Evolutionary conservation across 35 echinoderm and acorn worm genomes (phyloP), one percentile per base, ranked within the genome.

Genomic region (Lytechinus variegatus): DNA sequence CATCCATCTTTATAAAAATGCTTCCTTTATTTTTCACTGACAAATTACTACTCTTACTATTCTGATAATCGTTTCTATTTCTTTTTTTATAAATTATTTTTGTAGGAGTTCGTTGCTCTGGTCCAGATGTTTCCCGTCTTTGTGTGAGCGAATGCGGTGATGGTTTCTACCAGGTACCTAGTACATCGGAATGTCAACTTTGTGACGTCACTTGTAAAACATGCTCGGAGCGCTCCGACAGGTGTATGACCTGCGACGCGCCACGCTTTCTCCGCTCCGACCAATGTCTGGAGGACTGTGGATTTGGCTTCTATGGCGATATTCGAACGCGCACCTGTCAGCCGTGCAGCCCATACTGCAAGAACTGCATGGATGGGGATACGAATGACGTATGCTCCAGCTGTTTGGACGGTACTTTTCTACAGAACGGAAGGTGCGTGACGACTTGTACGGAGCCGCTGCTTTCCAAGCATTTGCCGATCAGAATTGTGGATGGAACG

Each of bases 61-160:
- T 14, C 33, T 44, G 33, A 44, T 44, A 44, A 44, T 44, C 33
- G 1, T n/a, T n/a, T n/a, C n/a, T n/a, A 52, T 52, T 71, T 29
- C 21, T 4, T 61, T 7, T 51, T 87, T 16, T 91, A 5, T 51
- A 53, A 94, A 79, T 79, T 79, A 79, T 24, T 52, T 44, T 92
- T 28, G 10, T 53, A 99, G 98, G 97, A 89, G 96, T 98, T 7
- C 94, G 95, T 16, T 99, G 98, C 90, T 97, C 98, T 1, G 98
- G 98, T 44, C 98, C 98, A 8, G 98, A 99, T 27, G 90, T 97
- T 5, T 94, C 97, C 27, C 96, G 95, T 5, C 95, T 99, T 11
- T 99, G 98, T 56, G 98, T 99, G n/a, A 94, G 57, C 28, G 28
- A 87, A 28, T 99, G 98, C 79, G 98, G 96, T 6, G 97, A 97